A percentile compares a stretch with the other conserved stretches of the same genome.
These are phyloP conservation scores for Holothuria scabra DNA, from an alignment of 53 echinoderm and acorn worm species.

Conservation along the genomic window DNA sequence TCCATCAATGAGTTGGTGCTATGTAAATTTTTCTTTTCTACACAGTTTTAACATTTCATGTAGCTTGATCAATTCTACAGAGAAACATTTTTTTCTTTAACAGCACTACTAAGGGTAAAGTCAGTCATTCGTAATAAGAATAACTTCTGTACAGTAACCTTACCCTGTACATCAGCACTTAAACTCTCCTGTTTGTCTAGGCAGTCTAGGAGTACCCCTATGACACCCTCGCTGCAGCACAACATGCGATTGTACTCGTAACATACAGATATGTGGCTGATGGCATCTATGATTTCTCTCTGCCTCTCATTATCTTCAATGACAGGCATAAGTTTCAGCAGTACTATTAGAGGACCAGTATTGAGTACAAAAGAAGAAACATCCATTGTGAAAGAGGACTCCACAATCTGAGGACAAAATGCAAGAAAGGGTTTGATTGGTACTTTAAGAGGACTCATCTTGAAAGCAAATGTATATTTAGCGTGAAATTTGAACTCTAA, in stretches of 20 bases:
- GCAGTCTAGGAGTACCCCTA: conserved; percentile 75
- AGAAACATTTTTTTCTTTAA: too few species aligned
- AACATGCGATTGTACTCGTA: conserved; percentile 95
- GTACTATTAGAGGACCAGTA: conserved; percentile 79
- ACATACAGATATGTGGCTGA: conserved; percentile 69
- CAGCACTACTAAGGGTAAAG: too few species aligned
- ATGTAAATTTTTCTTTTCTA: too few species aligned
- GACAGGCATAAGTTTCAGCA: conserved; percentile 80
- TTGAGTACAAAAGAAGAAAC: conserved; percentile 79
- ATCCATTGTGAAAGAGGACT: conserved; percentile 74
- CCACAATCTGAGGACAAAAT: conserved; percentile 70
- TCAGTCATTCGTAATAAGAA: too few species aligned
- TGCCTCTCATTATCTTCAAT: conserved; percentile 65
- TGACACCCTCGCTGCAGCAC: conserved; percentile 90
- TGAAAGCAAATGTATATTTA: neutral
- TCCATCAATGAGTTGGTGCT: too few species aligned
- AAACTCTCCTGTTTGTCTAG: conserved; percentile 79
- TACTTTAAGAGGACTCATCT: conserved; percentile 76
- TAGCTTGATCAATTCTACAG: too few species aligned
- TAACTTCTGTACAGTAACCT: neutral
- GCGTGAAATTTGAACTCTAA: too few species aligned
- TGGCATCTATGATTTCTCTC: conserved; percentile 39
- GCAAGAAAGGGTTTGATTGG: conserved; percentile 73
- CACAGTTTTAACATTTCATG: too few species aligned
- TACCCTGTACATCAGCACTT: conserved; percentile 89